Conservation (phyloP, 2,888 invertebrate genomes). For the Drosophila neotestacea region DNA sequence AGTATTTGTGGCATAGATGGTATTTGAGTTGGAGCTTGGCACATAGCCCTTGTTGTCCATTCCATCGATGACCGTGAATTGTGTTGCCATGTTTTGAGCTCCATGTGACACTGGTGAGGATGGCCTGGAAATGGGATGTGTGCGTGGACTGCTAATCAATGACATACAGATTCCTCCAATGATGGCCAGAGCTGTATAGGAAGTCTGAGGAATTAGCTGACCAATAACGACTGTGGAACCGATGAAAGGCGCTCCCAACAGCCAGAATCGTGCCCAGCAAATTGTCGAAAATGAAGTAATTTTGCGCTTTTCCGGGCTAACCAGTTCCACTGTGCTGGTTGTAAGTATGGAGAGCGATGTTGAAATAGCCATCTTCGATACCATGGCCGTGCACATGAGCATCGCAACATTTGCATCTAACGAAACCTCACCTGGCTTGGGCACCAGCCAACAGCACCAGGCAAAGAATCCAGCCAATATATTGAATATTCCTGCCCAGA, state of each 20-base stretch:
- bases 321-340: constrained; percentile 85
- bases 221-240: constrained; percentile 84
- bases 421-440: constrained; percentile 75
- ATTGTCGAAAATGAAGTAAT: constrained; percentile 85
- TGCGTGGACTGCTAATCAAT: constrained; percentile 84
- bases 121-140: constrained; percentile 65
- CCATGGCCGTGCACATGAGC: constrained; percentile 85
- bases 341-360: constrained; percentile 84
- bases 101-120: constrained; percentile 50
- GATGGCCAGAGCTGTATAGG: constrained; percentile 84
- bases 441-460: constrained; percentile 84
- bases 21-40: constrained; percentile 35
- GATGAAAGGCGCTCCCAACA: constrained; percentile 85
- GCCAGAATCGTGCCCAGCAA: constrained; percentile 85
- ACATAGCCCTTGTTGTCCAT: constrained; percentile 78
- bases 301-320: constrained; percentile 83
- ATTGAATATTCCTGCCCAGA: constrained; percentile 84
- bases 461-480: constrained; percentile 84
- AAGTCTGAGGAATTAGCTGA: constrained; percentile 84
- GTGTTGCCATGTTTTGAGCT: constrained; percentile 66
- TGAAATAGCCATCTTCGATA: constrained; percentile 85
- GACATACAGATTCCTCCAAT: constrained; percentile 83
- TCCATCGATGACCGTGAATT: constrained; percentile 71
- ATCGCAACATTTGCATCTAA: constrained; percentile 79
- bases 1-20: constrained; percentile 72